Evolutionary conservation across 2,797 vertebrate genomes (phyloP).

Genomic region (Anisognathus igniventris): DNA sequence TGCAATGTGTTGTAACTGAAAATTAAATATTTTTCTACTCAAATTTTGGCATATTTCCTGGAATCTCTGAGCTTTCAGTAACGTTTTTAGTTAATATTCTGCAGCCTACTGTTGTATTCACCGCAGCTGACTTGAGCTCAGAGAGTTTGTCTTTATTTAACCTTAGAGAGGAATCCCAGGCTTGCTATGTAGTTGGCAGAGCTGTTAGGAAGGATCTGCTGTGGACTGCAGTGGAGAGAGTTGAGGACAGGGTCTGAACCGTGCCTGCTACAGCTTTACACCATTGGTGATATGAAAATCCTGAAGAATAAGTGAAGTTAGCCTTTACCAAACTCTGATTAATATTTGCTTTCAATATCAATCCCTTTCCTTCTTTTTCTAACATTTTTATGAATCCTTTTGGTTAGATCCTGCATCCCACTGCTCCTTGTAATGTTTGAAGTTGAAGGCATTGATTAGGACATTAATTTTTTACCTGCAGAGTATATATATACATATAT

Average conservation of each 20-base stretch:
- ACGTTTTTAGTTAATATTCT: neutral
- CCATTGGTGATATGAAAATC: neutral
- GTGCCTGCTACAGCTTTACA: neutral
- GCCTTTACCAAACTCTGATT: neutral
- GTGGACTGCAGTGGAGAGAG: neutral
- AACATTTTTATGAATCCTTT: neutral
- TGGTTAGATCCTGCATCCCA: neutral
- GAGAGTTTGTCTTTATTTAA: slow-evolving; percentile 24
- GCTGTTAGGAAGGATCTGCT: neutral
- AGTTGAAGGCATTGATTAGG: neutral
- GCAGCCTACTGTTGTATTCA: neutral
- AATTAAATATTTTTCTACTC: slow-evolving; percentile 33
- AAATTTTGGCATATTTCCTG: slow-evolving; percentile 22
- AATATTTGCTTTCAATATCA: neutral
- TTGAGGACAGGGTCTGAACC: neutral
- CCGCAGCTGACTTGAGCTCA: neutral
- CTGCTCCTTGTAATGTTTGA: neutral
- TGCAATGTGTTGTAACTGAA: slow-evolving; percentile 19
- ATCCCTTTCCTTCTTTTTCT: neutral
- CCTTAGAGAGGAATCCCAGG: slow-evolving; percentile 7
- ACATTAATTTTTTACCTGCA: neutral
- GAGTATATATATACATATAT: neutral
- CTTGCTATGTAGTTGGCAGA: neutral
- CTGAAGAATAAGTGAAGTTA: neutral
- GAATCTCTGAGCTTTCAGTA: slow-evolving; percentile 18